phyloP scores from a whole-genome alignment of 2,888 invertebrate genomes.

The Proisotoma minuta region DNA sequence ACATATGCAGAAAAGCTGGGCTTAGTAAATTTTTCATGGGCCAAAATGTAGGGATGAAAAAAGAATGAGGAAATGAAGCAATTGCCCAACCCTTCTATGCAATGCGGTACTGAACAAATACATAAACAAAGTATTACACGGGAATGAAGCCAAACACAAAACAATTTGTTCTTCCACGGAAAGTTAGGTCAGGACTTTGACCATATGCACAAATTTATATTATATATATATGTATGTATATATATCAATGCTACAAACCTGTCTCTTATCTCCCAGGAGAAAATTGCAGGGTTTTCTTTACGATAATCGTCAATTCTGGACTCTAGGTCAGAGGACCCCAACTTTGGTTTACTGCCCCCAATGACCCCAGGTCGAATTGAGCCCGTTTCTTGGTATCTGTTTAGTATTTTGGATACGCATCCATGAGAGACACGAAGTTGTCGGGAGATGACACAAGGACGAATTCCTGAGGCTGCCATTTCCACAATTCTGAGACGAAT shows the following conservation, averaged over 20 bases:
- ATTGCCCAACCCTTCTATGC: not conserved
- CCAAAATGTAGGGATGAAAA: not conserved
- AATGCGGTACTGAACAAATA: not conserved
- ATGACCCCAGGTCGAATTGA: slow-evolving; percentile 53
- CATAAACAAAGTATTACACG: not conserved
- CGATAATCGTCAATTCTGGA: slow-evolving; percentile 55
- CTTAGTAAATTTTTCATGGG: too few relatives aligned
- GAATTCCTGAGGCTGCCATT: slow-evolving; percentile 58
- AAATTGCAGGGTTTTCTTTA: slow-evolving; percentile 55
- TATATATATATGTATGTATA: too few relatives aligned
- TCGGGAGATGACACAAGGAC: slow-evolving; percentile 60
- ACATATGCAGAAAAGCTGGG: too few relatives aligned
- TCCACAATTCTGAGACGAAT: slow-evolving; percentile 59
- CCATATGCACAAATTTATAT: too few relatives aligned
- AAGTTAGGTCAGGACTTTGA: too few relatives aligned
- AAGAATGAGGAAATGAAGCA: slow-evolving; percentile 1
- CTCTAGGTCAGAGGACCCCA: slow-evolving; percentile 57
- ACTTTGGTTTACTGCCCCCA: slow-evolving; percentile 55
- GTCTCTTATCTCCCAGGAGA: slow-evolving; percentile 57
- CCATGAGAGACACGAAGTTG: slow-evolving; percentile 60
- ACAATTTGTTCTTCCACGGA: too few relatives aligned
- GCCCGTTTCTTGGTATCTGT: slow-evolving; percentile 57
- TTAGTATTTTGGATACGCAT: slow-evolving; percentile 60
- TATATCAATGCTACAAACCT: slow-evolving; percentile 44
- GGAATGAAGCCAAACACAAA: not conserved